Evolutionary conservation across 2,888 invertebrate genomes (phyloP).

Genomic region (Leucophenga montana): DNA sequence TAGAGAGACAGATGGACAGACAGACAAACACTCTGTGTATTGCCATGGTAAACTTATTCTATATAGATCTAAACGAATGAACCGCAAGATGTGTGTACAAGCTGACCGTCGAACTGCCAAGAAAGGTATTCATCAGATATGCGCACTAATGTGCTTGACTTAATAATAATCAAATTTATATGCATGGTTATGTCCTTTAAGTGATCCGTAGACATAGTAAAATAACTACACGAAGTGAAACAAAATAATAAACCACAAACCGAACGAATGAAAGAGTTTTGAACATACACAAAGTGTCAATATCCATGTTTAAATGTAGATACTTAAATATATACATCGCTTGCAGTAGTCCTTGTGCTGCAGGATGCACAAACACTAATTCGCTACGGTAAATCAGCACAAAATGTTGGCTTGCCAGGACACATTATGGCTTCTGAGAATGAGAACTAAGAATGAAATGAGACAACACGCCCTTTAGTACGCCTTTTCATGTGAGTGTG

Average conservation of each 20-base stretch:
- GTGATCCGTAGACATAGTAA: slow-evolving; percentile 43
- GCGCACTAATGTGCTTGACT: slow-evolving; percentile 66
- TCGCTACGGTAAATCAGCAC: slow-evolving; percentile 20
- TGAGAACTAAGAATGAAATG: neutral
- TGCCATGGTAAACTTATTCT: slow-evolving; percentile 3
- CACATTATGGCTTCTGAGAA: slow-evolving; percentile 42
- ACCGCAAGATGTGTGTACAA: slow-evolving; percentile 32
- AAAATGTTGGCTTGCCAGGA: neutral
- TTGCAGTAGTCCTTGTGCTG: neutral
- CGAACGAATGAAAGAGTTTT: no score
- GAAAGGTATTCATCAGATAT: slow-evolving; percentile 55
- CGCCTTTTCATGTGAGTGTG: slow-evolving; percentile 26
- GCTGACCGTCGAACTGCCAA: slow-evolving; percentile 3
- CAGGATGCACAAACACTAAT: slow-evolving; percentile 17
- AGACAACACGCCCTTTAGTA: slow-evolving; percentile 41
- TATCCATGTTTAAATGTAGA: slow-evolving; percentile 41
- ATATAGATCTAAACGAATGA: slow-evolving; percentile 22
- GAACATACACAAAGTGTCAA: slow-evolving; percentile 62
- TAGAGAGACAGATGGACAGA: neutral
- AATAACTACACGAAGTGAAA: slow-evolving; percentile 27
- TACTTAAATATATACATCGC: neutral
- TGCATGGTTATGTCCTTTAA: slow-evolving; percentile 71
- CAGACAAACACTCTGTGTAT: slow-evolving; percentile 1
- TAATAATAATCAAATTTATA: slow-evolving; percentile 71
- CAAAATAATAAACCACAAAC: no score